These are phyloP conservation scores for Brachylomia viminalis DNA, from an alignment of 2,888 invertebrate species.

Conservation along the genomic window DNA sequence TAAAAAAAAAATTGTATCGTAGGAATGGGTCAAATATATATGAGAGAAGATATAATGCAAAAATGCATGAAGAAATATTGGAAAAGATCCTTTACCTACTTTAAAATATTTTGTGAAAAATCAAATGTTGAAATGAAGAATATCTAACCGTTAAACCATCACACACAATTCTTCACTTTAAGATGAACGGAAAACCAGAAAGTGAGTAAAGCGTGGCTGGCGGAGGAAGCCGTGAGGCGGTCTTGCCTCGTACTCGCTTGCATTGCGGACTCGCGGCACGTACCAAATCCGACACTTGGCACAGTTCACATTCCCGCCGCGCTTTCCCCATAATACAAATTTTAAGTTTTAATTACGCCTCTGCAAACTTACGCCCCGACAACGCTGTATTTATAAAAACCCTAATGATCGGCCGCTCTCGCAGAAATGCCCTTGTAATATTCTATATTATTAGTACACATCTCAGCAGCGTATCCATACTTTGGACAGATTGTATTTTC, in stretches of 20 bases:
- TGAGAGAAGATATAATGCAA: slow-evolving; percentile 11
- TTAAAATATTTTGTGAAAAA: slow-evolving; percentile 36
- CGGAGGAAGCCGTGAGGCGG: slow-evolving; percentile 35
- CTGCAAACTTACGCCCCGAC: slow-evolving; percentile 75
- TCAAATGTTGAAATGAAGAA: slow-evolving; percentile 42
- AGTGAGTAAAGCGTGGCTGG: slow-evolving; percentile 61
- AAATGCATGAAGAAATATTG: slow-evolving; percentile 22
- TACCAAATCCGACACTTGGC: slow-evolving; percentile 88
- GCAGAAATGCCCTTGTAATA: slow-evolving; percentile 65
- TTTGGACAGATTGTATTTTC: slow-evolving; percentile 59
- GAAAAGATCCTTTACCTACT: slow-evolving; percentile 8
- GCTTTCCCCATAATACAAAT: slow-evolving; percentile 82
- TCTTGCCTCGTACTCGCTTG: slow-evolving; percentile 67
- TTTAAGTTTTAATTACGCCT: slow-evolving; percentile 89
- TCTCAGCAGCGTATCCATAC: slow-evolving; percentile 59
- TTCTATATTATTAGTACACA: slow-evolving; percentile 62
- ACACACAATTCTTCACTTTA: slow-evolving; percentile 64
- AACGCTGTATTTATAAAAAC: slow-evolving; percentile 70
- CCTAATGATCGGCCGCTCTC: slow-evolving; percentile 68
- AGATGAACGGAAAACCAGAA: slow-evolving; percentile 73
- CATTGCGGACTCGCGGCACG: slow-evolving; percentile 85
- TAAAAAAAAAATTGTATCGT: neutral
- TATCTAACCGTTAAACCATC: slow-evolving; percentile 37
- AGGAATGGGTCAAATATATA: neutral
- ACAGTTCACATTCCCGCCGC: slow-evolving; percentile 81